Percentiles rank a stretch among this genome's conserved stretches.
Conservation (phyloP, 2,888 invertebrate genomes). For the Himalopsyche japonica region DNA sequence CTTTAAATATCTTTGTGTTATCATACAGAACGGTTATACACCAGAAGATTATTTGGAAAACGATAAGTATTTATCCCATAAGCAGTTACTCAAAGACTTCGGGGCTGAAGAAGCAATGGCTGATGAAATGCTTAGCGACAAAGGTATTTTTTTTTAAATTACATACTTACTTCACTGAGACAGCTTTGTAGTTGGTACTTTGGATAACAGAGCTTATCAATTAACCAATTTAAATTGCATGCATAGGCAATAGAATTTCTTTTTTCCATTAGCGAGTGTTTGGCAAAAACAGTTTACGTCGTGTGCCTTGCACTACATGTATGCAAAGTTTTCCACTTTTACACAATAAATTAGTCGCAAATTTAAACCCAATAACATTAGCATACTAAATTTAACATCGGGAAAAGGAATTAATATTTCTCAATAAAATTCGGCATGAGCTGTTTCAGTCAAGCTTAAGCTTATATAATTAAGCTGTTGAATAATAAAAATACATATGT, state of each 20-base stretch:
- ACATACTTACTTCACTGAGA: background rate
- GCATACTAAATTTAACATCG: no score
- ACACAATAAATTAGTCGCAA: no score
- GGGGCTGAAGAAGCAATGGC: constrained; percentile 69
- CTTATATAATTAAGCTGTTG: no score
- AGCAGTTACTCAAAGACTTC: constrained; percentile 68
- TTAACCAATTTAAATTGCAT: background rate
- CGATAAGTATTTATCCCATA: constrained; percentile 69
- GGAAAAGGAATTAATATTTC: no score
- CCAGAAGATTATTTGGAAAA: constrained; percentile 79
- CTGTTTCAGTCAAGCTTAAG: no score
- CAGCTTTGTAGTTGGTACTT: no score
- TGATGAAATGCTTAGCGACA: constrained; percentile 73
- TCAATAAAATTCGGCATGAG: no score
- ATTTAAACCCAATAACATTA: no score
- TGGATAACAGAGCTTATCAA: no score
- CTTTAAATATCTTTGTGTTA: background rate
- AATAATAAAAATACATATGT: no score
- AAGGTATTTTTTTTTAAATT: constrained; percentile 71
- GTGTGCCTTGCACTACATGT: constrained; percentile 21
- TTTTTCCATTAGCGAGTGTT: background rate
- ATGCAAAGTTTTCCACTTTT: constrained; percentile 2
- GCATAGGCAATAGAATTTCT: background rate
- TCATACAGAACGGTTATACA: constrained; percentile 70
- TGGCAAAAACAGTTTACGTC: constrained; percentile 32